Evolutionary conservation across 2,797 vertebrate genomes (phyloP), one percentile per base, ranked within the genome.

Genomic region (Microchirus variegatus): DNA sequence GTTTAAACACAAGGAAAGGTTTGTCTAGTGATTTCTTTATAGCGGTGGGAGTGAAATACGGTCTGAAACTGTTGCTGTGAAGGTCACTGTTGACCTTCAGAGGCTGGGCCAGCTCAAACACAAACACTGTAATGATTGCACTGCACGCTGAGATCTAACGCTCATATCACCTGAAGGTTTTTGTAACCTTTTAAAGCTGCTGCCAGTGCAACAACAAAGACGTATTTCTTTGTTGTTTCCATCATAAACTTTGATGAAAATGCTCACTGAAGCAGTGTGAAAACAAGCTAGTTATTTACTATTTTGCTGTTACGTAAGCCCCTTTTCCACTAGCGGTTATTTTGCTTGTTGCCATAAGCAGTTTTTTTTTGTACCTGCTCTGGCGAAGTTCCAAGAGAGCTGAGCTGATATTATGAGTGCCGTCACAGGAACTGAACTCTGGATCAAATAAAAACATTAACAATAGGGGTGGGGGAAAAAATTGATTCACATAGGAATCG

Each of bases 241-340:
- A 31, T 8, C 5, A 31, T 31, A 8, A 31, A 31, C 31, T 31
- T 31, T 31, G 36, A 48, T 19, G 3, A 16, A 35, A 8, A 53
- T 45, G 16, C 26, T 59, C 47, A 17, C 41, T 11, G 3, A 45
- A 54, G 55, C 50, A 46, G 50, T 11, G 36, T n/a, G 41, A 43
- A 38, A 61, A 58, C 12, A 72, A 8, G 50, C 31, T 16, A 11
- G 35, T 14, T 70, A n/a, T 68, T 63, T 65, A 31, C 72, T 53
- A 56, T 55, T 42, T 9, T 26, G 11, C 40, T 74, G 65, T 78
- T 77, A 67, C 66, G 71, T 66, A 73, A 72, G 54, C 58, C 42
- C 22, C 22, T 22, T 22, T 22, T 22, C 22, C 22, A 22, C 22
- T 22, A 22, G 22, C 2, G 22, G 22, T 22, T 22, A 22, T 22